Base-by-base conservation (phyloP, 2,888 invertebrate species). In the Sinodicranocentrus sp. region DNA sequence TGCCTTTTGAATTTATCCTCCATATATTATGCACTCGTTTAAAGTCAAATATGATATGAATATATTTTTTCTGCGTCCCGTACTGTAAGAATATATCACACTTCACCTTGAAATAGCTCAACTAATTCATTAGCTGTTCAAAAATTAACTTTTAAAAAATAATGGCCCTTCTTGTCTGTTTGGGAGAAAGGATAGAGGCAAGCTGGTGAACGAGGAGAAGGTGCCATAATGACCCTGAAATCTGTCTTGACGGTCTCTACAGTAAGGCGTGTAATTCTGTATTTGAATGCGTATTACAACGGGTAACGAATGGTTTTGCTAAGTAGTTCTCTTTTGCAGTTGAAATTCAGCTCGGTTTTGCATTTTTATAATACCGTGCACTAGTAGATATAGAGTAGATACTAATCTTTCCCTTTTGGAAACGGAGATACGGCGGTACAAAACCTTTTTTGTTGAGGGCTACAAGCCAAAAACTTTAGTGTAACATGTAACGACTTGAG, bases 201-300 rank as follows among this genome's bases (percentile, higher is more conserved):
- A 21, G 17, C 52, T 28, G n/a, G 33, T 33, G 33, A 3, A 48
- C 15, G 73, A 23, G 17, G 21, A 25, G 59, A 77, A 77, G 77
- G 77, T 77, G 77, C 59, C 68, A 77, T 59, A 28, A 77, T 77
- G 77, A 68, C 77, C 77, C 77, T 77, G 77, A 77, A 77, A 77
- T 59, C 26, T 68, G 19, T n/a, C 68, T 39, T 57, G 21, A 54
- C 68, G 1, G 19, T 6, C n/a, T 43, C 8, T 68, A 48, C 59
- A 68, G 59, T 59, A 57, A 57, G 8, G 57, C 59, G 44, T 52
- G 59, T 75, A 48, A 54, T 54, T 33, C 8, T 6, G n/a, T 39
- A 71, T 19, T 73, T 54, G 39, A 39, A 28, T 65, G 75, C 26
- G 44, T 28, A 54, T 65, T 67, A 65, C 48, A n/a, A 65, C n/a